Evolutionary conservation across 2,888 invertebrate species (phyloP).

Genomic region (Lasioglossum lativentre): DNA sequence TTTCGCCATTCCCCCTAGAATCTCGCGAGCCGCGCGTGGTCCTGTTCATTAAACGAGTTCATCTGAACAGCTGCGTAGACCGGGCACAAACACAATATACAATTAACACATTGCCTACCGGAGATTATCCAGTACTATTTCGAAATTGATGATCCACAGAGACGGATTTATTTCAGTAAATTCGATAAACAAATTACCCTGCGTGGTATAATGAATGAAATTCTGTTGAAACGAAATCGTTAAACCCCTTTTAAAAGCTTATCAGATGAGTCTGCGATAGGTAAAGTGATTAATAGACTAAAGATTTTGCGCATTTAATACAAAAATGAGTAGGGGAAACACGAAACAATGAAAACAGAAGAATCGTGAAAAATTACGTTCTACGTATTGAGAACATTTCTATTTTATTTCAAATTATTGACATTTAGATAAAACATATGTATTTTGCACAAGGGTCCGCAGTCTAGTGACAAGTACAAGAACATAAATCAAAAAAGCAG

Average conservation of each 20-base stretch:
- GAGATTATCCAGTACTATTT: not conserved
- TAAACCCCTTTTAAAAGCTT: not conserved
- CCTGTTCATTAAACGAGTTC: not conserved
- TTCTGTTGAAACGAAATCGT: not conserved
- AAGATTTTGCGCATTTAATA: not conserved
- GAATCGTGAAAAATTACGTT: not conserved
- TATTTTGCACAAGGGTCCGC: not conserved
- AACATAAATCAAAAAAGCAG: conserved; percentile 1
- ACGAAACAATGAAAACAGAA: not conserved
- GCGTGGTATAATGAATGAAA: not conserved
- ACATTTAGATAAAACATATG: not conserved
- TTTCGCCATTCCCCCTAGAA: too few relatives aligned
- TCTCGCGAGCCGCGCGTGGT: not conserved
- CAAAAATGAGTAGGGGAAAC: not conserved
- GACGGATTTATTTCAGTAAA: not conserved
- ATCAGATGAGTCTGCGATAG: not conserved
- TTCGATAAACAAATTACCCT: not conserved
- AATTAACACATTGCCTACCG: not conserved
- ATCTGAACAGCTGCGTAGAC: not conserved
- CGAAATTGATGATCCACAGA: not conserved
- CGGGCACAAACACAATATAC: not conserved
- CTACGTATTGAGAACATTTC: too few relatives aligned
- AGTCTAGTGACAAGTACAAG: conserved; percentile 4
- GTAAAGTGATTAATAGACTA: not conserved
- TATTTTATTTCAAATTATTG: too few relatives aligned